Evolutionary conservation across 2,888 invertebrate genomes (phyloP).

Genomic region (Drosophila nr. perissopoda): DNA sequence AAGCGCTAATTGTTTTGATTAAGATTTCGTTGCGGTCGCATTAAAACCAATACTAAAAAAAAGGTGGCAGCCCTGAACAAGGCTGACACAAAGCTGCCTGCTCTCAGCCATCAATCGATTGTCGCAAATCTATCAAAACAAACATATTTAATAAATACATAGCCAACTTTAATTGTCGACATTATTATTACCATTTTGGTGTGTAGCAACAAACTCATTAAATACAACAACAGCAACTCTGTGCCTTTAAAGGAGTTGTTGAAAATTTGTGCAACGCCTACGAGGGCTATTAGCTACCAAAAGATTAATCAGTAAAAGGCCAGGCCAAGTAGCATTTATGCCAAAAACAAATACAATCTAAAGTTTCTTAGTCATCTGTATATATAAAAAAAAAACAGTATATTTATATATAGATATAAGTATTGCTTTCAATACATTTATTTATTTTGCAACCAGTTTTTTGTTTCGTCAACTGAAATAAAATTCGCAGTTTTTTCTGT

Average conservation of each 20-base stretch:
- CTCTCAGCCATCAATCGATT: slow-evolving; percentile 49
- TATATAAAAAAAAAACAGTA: not conserved
- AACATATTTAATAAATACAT: slow-evolving; percentile 67
- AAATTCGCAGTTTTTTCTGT: slow-evolving; percentile 34
- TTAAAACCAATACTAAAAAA: slow-evolving; percentile 27
- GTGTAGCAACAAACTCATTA: slow-evolving; percentile 2
- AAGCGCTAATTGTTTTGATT: slow-evolving; percentile 74
- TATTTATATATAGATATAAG: not conserved
- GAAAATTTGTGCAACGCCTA: slow-evolving; percentile 62
- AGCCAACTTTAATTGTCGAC: slow-evolving; percentile 68
- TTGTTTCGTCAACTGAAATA: slow-evolving; percentile 6
- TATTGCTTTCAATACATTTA: slow-evolving; percentile 17
- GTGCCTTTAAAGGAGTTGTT: slow-evolving; percentile 34
- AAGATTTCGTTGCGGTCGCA: slow-evolving; percentile 40
- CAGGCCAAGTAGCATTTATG: slow-evolving; percentile 30
- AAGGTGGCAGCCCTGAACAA: slow-evolving; percentile 10
- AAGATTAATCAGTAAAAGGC: slow-evolving; percentile 46
- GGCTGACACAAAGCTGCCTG: slow-evolving; percentile 32
- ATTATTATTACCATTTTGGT: slow-evolving; percentile 32
- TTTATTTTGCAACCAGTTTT: slow-evolving; percentile 43
- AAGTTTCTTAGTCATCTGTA: not conserved
- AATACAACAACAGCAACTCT: slow-evolving; percentile 14
- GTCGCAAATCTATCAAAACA: slow-evolving; percentile 42
- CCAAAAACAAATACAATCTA: slow-evolving; percentile 10
- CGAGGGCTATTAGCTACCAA: slow-evolving; percentile 37